Percentiles rank a stretch among this genome's conserved stretches.
Evolutionary conservation across 2,797 vertebrate species (phyloP).

Genomic region (Schizothorax lantsangensis): DNA sequence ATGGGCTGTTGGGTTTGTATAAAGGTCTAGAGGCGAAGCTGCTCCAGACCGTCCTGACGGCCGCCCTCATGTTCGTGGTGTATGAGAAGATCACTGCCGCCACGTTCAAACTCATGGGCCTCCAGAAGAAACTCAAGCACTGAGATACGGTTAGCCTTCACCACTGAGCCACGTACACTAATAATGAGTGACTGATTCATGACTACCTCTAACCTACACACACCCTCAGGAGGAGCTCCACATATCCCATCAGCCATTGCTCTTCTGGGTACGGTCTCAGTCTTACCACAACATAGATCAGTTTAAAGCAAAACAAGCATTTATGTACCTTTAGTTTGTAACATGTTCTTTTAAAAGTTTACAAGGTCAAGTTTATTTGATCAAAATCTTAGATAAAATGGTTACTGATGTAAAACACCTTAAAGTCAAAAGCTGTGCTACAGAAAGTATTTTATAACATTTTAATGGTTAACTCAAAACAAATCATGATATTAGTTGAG

Average conservation of each 20-base stretch:
- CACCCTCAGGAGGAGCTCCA: background rate
- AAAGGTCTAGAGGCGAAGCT: constrained; percentile 86
- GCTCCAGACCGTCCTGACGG: constrained; percentile 84
- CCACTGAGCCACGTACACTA: background rate
- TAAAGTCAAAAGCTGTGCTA: background rate
- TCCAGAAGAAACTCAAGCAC: constrained; percentile 75
- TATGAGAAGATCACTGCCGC: constrained; percentile 82
- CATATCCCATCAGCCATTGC: background rate
- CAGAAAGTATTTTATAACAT: background rate
- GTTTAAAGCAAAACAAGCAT: background rate
- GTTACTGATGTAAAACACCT: background rate
- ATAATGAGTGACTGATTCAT: background rate
- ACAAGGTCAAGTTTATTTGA: background rate
- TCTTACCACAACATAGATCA: background rate
- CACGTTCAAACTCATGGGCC: constrained; percentile 82
- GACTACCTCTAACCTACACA: constrained; percentile 50
- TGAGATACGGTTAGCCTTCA: constrained; percentile 55
- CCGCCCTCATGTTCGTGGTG: constrained; percentile 85
- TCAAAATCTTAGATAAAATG: background rate
- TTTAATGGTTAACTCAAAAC: background rate
- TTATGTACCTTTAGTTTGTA: background rate
- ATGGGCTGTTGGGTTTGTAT: constrained; percentile 78
- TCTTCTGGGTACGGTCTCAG: background rate
- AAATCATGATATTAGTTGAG: background rate
- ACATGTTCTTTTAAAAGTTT: background rate